Evolutionary conservation across 2,113 vertebrate genomes (phyloP).

Genomic region (Phaetusa simplex): DNA sequence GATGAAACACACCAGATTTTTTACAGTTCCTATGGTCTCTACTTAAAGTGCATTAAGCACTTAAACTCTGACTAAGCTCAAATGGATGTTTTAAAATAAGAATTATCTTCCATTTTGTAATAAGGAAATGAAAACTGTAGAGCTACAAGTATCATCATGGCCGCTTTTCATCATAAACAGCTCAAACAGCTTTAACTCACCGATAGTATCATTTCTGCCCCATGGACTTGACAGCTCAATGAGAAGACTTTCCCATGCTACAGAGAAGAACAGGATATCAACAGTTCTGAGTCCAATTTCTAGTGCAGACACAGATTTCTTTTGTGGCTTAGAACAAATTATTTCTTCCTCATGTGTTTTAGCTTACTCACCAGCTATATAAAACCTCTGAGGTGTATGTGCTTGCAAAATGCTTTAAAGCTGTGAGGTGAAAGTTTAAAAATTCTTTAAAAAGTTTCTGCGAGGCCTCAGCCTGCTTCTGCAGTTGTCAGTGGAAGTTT

Average conservation of each 20-base stretch:
- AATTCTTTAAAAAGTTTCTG: neutral
- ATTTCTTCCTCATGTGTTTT: conserved; percentile 11
- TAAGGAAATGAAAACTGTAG: neutral
- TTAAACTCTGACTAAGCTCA: neutral
- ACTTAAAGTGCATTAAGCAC: neutral
- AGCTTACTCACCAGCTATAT: neutral
- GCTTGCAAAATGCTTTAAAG: neutral
- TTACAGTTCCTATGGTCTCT: neutral
- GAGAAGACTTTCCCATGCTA: neutral
- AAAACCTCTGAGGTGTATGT: neutral
- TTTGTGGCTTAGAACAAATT: neutral
- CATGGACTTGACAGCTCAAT: neutral
- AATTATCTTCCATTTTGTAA: neutral
- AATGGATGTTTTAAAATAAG: neutral
- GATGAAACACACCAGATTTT: neutral
- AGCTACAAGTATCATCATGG: neutral
- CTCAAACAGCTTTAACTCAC: neutral
- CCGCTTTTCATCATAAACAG: neutral
- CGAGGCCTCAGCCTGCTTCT: neutral
- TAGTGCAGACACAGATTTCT: neutral
- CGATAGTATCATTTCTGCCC: neutral
- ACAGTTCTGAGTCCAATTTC: neutral
- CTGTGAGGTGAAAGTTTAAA: neutral
- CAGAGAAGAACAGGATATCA: neutral
- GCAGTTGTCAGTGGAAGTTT: neutral